Percentiles rank a stretch among this genome's conserved stretches.
Evolutionary conservation across 2,888 invertebrate genomes (phyloP).

Genomic region (Coelinius sp.): DNA sequence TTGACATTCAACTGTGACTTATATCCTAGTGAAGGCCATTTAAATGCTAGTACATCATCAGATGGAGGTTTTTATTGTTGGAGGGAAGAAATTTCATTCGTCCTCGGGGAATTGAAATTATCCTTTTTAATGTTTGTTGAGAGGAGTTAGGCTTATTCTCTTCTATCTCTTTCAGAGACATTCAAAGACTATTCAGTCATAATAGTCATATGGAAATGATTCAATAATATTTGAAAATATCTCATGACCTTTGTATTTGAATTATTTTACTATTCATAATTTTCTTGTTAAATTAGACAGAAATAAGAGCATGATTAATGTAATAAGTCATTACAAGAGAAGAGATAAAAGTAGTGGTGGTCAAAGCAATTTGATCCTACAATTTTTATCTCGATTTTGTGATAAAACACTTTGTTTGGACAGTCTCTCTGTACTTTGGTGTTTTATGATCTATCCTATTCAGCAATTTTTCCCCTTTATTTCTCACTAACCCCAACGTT

Average conservation of each 20-base stretch:
- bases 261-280: neutral
- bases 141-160: neutral
- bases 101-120: neutral
- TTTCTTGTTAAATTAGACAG: neutral
- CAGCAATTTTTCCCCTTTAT: neutral
- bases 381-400: neutral
- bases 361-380: neutral
- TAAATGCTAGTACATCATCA: neutral
- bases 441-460: neutral
- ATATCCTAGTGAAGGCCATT: constrained; percentile 2
- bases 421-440: neutral
- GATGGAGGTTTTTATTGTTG: neutral
- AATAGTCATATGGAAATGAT: neutral
- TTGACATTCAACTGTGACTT: constrained; percentile 23
- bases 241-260: neutral
- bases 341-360: neutral
- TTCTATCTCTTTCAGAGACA: neutral
- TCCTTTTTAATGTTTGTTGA: neutral
- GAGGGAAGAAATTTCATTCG: neutral
- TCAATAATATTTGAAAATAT: neutral
- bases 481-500: neutral
- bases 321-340: neutral
- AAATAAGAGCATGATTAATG: neutral
- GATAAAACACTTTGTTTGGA: constrained; percentile 1
- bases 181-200: neutral